These are phyloP conservation scores for Patagioenas fasciata DNA, from an alignment of 2,113 vertebrate species.

Conservation along the genomic window DNA sequence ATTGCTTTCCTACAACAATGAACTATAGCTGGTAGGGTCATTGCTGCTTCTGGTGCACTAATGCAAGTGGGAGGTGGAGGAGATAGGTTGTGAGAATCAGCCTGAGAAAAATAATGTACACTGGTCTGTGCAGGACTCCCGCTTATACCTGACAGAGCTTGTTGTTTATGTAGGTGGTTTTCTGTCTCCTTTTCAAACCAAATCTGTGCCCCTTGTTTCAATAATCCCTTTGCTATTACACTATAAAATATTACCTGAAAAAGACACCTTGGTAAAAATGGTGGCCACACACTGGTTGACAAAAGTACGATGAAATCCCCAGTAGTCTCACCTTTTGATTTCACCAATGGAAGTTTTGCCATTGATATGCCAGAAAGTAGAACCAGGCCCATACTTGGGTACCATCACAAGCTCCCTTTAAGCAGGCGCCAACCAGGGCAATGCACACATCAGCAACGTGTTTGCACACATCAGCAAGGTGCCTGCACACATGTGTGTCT, in stretches of 20 bases:
- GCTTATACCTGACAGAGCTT: background rate
- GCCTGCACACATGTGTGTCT: background rate
- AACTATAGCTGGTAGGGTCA: background rate
- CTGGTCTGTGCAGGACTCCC: background rate
- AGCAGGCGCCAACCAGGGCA: background rate
- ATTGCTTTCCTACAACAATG: background rate
- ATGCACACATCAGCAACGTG: rapidly evolving
- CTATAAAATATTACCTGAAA: background rate
- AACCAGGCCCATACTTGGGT: rapidly evolving
- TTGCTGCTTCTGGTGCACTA: background rate
- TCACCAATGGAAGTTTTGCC: background rate
- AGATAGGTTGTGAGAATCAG: background rate
- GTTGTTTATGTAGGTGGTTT: background rate
- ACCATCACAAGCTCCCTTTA: no score
- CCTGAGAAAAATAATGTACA: background rate
- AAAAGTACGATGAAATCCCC: background rate
- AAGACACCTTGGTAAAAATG: rapidly evolving
- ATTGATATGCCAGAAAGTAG: background rate
- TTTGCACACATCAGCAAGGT: background rate
- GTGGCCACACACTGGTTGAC: rapidly evolving
- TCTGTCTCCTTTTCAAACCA: background rate
- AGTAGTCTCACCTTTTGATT: background rate
- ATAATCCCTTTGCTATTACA: background rate
- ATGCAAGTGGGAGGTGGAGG: background rate
- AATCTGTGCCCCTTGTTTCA: background rate